phyloP scores from a whole-genome alignment of 2,797 vertebrate species.

The Ctenosaura bakeri region DNA sequence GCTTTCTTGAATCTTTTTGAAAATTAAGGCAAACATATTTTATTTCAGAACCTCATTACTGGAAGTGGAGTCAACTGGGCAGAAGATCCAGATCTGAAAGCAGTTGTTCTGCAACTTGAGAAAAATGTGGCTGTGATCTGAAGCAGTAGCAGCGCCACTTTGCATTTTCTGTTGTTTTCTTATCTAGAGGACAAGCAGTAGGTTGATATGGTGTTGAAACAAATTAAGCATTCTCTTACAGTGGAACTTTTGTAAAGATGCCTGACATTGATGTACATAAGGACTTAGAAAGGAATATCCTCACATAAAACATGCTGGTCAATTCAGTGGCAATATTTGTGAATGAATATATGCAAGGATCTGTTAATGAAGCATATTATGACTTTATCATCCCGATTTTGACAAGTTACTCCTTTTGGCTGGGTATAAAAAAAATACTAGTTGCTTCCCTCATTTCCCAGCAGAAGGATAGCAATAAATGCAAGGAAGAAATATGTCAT shows the following conservation, averaged over 20 bases:
- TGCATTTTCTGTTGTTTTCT: not conserved
- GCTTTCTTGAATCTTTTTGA: not conserved
- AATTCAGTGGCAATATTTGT: not conserved
- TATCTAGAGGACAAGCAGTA: not conserved
- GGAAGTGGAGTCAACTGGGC: constrained; percentile 82
- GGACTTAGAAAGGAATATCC: not conserved
- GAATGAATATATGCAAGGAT: not conserved
- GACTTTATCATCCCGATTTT: too few species aligned
- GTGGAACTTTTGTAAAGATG: not conserved
- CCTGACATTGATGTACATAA: not conserved
- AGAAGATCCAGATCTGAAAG: constrained; percentile 75
- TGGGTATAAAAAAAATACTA: too few species aligned
- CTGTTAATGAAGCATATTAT: not conserved
- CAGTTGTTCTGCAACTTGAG: constrained; percentile 77
- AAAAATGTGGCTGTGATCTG: constrained; percentile 48
- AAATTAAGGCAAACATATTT: not conserved
- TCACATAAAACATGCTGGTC: not conserved
- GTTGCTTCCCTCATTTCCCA: not conserved
- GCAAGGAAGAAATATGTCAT: not conserved
- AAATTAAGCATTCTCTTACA: not conserved
- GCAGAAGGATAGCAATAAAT: not conserved
- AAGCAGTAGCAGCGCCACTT: constrained; percentile 10
- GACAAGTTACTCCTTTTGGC: not conserved
- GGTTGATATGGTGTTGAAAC: not conserved
- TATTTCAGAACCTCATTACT: constrained; percentile 77